Evolutionary conservation across 2,113 vertebrate species (phyloP).

Genomic region (Budorcas taxicolor): DNA sequence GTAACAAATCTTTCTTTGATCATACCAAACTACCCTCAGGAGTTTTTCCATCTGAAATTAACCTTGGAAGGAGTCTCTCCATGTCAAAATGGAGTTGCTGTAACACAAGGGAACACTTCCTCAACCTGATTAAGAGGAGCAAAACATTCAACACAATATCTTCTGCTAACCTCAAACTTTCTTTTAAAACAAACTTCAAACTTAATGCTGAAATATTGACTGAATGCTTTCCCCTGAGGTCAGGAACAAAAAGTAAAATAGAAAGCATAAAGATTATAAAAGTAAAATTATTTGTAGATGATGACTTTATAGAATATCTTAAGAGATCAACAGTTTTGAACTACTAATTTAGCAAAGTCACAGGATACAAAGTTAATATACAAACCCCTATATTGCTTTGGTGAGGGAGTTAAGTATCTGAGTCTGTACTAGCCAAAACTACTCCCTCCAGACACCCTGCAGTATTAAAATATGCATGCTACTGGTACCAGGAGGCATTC

Average conservation of each 20-base stretch:
- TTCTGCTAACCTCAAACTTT: not conserved
- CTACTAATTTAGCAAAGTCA: not conserved
- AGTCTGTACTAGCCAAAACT: not conserved
- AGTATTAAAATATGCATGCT: not conserved
- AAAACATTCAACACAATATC: constrained; percentile 17
- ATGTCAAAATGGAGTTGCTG: not conserved
- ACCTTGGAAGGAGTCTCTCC: not conserved
- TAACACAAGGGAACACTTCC: not conserved
- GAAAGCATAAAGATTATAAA: not conserved
- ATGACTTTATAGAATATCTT: not conserved
- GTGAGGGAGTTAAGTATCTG: not conserved
- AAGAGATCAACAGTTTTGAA: not conserved
- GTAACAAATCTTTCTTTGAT: not conserved
- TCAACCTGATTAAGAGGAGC: not conserved
- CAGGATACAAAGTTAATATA: not conserved
- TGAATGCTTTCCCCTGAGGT: not conserved
- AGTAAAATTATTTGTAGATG: not conserved
- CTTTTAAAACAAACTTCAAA: not conserved
- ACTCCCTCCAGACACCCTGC: not conserved
- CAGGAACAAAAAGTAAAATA: not conserved
- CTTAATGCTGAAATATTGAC: not conserved
- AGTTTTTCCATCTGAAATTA: not conserved
- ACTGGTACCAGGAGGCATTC: not conserved
- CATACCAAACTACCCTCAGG: not conserved
- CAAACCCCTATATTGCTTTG: not conserved